Base-by-base conservation (phyloP, 2,888 invertebrate species). In the Pyrocoelia pectoralis region DNA sequence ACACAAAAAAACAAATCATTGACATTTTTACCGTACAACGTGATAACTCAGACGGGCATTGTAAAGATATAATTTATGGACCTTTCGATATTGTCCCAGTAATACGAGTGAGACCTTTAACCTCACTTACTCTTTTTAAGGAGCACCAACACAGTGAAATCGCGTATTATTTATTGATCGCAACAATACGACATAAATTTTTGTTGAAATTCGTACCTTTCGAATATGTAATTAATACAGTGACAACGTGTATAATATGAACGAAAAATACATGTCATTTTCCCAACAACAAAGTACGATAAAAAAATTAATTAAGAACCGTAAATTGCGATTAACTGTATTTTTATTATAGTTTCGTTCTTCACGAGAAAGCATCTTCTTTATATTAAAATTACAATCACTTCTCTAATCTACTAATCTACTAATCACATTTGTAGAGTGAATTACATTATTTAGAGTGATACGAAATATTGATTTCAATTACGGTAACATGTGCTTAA, bases 321-420 rank as follows among this genome's bases (percentile, higher is more conserved):
- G 33, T 33, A 33, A 46, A 46, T 17, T 17, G 17, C 17, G 6
- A 46, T 46, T 46, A 46, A 46, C 46, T 46, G 46, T 46, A 46
- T 14, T 5, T 46, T 41, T 41, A 41, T 41, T 41, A 41, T 41
- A 41, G 12, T 14, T 41, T 13, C 12, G 46, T 46, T 46, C 15
- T 46, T 46, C 15, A 46, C 15, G 46, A 46, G 46, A 46, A 46
- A 46, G 17, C 46, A 46, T 46, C 17, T 17, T 10, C 46, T n/a
- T 46, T 46, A 46, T 46, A 46, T 46, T 46, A 46, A 46, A 46
- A 46, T 46, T 46, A 14, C 46, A 18, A 46, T 46, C 46, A n/a
- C 46, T 41, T 15, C 33, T 33, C n/a, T 33, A 33, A 33, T 33
- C 18, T 46, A 46, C 46, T 46, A 46, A 46, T 46, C 46, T 17